Evolutionary conservation across 2,113 vertebrate species (phyloP), one percentile per base, ranked within the genome.

Genomic region (Dolichotis patagonum): DNA sequence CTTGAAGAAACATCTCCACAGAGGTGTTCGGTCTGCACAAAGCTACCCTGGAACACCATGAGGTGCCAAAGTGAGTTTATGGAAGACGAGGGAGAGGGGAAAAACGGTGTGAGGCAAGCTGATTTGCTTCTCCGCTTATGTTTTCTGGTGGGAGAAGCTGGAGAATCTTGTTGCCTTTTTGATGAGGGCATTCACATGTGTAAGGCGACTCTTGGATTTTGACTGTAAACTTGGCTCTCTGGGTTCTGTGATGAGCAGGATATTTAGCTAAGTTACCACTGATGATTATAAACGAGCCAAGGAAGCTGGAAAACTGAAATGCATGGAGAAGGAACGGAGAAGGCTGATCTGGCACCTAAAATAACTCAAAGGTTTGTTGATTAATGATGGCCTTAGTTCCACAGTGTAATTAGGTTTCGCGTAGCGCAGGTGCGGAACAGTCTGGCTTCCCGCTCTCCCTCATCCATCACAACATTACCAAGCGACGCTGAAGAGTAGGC

Each of bases 51-150:
- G 91, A 95, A 86, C 2, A 83, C 1, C 28, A 81, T 85, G 65
- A 58, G 63, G 63, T 90, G 95, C 41, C 78, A 63, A 85, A 95
- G 73, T 54, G 78, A 87, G 52, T 84, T 96, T 85, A 75, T 63
- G 41, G 87, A 60, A 90, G 80, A 94, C 58, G 24, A 22, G 82
- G 12, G 2, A 96, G 60, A 88, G 73, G 87, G 69, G 67, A 86
- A 11, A 83, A 67, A 46, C 83, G 30, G 35, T 35, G 43, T 2
- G 24, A 73, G 46, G 49, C 38, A 65, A 80, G 5, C 16, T 56
- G 13, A 92, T 87, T 94, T 46, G 43, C 58, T 90, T n/a, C 46
- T 90, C 93, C 91, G 56, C 63, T 96, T 89, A 82, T 35, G 16
- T 75, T 96, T 93, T 54, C 58, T 80, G n/a, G 75, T 88, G 88